Conservation (phyloP, 2,113 vertebrate genomes). For the Natator depressus region DNA sequence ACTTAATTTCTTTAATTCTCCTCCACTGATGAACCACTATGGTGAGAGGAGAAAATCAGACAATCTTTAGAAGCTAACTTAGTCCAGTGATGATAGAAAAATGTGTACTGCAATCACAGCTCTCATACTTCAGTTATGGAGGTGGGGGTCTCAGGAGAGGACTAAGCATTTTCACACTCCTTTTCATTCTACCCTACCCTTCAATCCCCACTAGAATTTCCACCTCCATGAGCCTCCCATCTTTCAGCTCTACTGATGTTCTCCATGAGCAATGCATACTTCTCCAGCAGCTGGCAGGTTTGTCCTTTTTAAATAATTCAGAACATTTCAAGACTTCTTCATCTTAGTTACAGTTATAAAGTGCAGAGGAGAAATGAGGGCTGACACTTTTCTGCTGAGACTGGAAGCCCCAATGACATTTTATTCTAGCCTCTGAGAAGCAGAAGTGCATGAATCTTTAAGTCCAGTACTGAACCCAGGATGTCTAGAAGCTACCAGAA, state of each 20-base stretch:
- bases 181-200: background rate
- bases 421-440: background rate
- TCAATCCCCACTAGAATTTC: background rate
- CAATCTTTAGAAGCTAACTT: background rate
- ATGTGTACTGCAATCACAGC: background rate
- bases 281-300: background rate
- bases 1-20: background rate
- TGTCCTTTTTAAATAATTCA: background rate
- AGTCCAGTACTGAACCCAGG: background rate
- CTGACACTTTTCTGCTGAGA: background rate
- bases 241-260: background rate
- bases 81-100: background rate
- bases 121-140: background rate
- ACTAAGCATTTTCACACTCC: background rate
- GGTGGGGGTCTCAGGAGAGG: background rate
- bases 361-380: background rate
- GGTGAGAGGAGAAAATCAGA: background rate
- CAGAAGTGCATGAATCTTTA: fast-evolving
- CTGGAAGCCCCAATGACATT: background rate
- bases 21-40: background rate
- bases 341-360: background rate
- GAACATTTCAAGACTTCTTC: background rate
- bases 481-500: background rate
- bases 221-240: background rate
- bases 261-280: background rate